Percentiles rank a stretch among this genome's conserved stretches.
Conservation (phyloP, 2,113 vertebrate species). For the Atherinomorus stipes region DNA sequence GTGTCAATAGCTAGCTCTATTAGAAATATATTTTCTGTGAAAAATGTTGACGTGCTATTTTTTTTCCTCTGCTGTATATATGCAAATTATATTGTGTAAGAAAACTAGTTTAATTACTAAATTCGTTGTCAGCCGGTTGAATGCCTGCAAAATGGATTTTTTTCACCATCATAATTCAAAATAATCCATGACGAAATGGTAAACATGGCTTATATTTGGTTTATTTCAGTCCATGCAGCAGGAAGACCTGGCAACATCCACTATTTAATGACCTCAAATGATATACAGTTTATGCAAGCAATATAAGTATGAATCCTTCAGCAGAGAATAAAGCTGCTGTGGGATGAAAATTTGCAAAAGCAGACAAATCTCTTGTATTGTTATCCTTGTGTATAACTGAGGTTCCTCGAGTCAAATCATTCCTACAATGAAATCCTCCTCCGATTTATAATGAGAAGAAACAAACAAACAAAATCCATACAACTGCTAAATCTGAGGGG, state of each 20-base stretch:
- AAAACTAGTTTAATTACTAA: not conserved
- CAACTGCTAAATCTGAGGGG: conserved; percentile 13
- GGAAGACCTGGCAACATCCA: conserved; percentile 17
- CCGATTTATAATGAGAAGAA: conserved; percentile 10
- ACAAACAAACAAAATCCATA: not conserved
- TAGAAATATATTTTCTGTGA: no score
- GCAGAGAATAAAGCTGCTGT: conserved; percentile 8
- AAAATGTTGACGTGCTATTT: no score
- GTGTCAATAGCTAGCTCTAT: no score
- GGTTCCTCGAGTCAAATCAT: conserved; percentile 44
- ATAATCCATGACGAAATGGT: conserved; percentile 11
- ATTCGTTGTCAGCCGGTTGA: conserved; percentile 10
- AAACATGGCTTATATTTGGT: conserved; percentile 43
- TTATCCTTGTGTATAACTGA: conserved; percentile 25
- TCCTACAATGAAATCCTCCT: conserved; percentile 9
- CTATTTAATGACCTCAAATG: conserved; percentile 34
- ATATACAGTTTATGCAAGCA: conserved; percentile 26
- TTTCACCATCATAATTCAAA: conserved; percentile 6
- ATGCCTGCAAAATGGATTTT: not conserved
- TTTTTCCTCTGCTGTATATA: no score
- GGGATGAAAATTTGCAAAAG: conserved; percentile 32
- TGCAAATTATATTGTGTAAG: no score
- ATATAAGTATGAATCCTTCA: conserved; percentile 28
- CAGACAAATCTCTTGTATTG: conserved; percentile 15
- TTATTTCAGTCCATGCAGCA: conserved; percentile 34